Percentiles rank a stretch among this genome's conserved stretches.
These are phyloP conservation scores for Tretioscincus oriximinensis DNA, from an alignment of 2,113 vertebrate genomes.

Conservation along the genomic window DNA sequence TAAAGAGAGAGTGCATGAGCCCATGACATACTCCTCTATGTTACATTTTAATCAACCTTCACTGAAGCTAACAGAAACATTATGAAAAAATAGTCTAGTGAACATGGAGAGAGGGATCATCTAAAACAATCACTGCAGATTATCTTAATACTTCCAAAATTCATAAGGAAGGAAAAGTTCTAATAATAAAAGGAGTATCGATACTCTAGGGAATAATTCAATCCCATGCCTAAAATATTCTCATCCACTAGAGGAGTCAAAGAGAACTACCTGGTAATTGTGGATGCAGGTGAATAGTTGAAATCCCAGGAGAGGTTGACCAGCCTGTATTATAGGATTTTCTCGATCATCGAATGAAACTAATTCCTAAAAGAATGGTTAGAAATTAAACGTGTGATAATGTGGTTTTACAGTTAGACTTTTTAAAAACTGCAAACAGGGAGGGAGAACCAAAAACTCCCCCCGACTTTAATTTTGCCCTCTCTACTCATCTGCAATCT, in stretches of 20 bases:
- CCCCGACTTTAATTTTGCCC: background rate
- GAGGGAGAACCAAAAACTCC: background rate
- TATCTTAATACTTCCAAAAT: background rate
- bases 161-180: background rate
- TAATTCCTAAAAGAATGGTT: conserved; percentile 67
- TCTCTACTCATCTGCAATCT: background rate
- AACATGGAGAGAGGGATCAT: background rate
- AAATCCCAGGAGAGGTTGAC: conserved; percentile 85
- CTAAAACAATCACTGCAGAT: background rate
- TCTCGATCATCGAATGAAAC: conserved; percentile 73
- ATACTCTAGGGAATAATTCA: background rate
- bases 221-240: background rate
- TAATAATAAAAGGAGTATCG: conserved; percentile 23
- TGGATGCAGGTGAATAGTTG: conserved; percentile 82
- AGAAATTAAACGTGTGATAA: conserved; percentile 30
- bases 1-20: background rate
- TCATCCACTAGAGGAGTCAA: conserved; percentile 19
- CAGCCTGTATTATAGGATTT: conserved; percentile 77
- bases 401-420: conserved; percentile 21
- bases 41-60: background rate
- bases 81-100: background rate
- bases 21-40: background rate
- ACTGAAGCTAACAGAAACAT: background rate
- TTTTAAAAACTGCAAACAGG: conserved; percentile 15
- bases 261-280: conserved; percentile 82